These are phyloP conservation scores for Schizopygopsis pylzovi DNA, from an alignment of 2,797 vertebrate species.

Conservation along the genomic window DNA sequence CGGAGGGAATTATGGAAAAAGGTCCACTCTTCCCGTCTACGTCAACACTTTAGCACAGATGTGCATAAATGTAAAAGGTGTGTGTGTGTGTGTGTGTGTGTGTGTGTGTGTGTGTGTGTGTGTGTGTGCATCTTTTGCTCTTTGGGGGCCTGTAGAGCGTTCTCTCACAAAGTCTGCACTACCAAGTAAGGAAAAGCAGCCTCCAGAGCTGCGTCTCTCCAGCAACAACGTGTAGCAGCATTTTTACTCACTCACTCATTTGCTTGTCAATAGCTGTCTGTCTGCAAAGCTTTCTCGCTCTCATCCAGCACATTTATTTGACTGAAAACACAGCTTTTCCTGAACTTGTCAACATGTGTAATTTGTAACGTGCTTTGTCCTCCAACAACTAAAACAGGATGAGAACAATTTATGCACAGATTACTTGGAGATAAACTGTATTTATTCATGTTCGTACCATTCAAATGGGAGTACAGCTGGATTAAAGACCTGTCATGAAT, in stretches of 20 bases:
- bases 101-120: constrained; percentile 34
- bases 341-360: constrained; percentile 54
- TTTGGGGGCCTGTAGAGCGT: constrained; percentile 46
- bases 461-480: background rate
- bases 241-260: constrained; percentile 37
- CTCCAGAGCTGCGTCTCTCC: constrained; percentile 55
- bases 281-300: constrained; percentile 41
- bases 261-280: constrained; percentile 38
- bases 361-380: constrained; percentile 45
- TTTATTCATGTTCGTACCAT: constrained; percentile 2
- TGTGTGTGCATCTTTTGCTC: constrained; percentile 46
- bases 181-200: constrained; percentile 71
- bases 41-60: constrained; percentile 68
- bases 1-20: constrained; percentile 57
- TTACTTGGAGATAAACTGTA: constrained; percentile 39
- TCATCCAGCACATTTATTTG: constrained; percentile 60
- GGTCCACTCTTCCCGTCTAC: constrained; percentile 56
- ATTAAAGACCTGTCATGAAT: constrained; percentile 20
- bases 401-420: constrained; percentile 32
- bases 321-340: constrained; percentile 58
- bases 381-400: constrained; percentile 51
- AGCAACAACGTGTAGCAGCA: constrained; percentile 55
- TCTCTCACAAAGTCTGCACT: constrained; percentile 54
- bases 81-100: constrained; percentile 39
- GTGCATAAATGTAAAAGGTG: constrained; percentile 60